Base-by-base conservation (phyloP, 1,140 invertebrate species). In the Meteorus sp. region DNA sequence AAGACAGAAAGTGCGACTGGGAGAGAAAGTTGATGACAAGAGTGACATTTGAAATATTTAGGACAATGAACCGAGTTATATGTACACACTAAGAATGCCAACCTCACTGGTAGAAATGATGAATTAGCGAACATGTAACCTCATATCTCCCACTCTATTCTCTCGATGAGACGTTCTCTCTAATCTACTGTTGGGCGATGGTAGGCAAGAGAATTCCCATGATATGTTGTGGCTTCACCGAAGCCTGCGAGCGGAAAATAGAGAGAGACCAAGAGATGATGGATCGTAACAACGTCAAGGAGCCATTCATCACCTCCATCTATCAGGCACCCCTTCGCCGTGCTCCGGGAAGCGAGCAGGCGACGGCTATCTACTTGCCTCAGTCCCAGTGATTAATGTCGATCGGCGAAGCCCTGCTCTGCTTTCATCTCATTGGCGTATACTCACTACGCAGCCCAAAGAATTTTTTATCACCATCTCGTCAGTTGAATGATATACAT, bases 261-360 rank as follows among this genome's bases (percentile, higher is more conserved):
- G 27, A 19, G 44, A 73, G 72, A 67, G 64, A 62, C 67, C 62
- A 63, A 68, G 62, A 71, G 75, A 76, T 80, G 78, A 80, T 79
- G 75, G 73, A 80, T 80, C 69, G 72, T 65, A 47, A 64, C 61
- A 51, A 66, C 71, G 75, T 76, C 77, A 72, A 70, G 78, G 70
- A 75, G 73, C 75, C 75, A 79, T 80, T 77, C 77, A 79, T 79
- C 77, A 80, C 75, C 72, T 76, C 71, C 75, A 75, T 79, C 78
- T 77, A 79, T 79, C 77, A 76, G 66, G 60, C 72, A 71, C 69
- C 73, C 73, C 74, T 74, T 74, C 75, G 72, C 69, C 75, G 77
- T 78, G 70, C 73, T 74, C 74, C 69, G 71, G 72, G 74, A 76
- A 77, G 74, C 68, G 70, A 77, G 65, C 69, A 74, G 73, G 77